Conservation (phyloP, 2,888 invertebrate species). For the Brachynemurus nebulosus region DNA sequence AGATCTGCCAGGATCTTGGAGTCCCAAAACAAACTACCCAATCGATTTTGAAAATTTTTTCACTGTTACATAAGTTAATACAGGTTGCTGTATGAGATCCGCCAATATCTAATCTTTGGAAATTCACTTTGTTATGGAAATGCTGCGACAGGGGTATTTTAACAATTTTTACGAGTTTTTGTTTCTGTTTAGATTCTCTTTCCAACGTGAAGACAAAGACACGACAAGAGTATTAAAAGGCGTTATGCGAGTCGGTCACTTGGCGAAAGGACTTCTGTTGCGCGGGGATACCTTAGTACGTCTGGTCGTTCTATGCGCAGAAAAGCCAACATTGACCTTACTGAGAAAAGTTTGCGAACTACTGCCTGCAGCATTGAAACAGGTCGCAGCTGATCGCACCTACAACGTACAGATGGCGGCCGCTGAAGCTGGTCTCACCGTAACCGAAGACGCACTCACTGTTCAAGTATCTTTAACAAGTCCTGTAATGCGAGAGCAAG, state of each 20-base stretch:
- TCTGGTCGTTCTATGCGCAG: constrained; percentile 87
- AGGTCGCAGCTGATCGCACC: constrained; percentile 55
- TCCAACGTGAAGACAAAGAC: constrained; percentile 47
- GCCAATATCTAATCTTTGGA: too few species aligned
- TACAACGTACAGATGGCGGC: constrained; percentile 75
- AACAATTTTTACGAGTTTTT: constrained; percentile 9
- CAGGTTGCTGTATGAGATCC: too few species aligned
- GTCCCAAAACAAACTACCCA: too few species aligned
- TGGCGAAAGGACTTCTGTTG: constrained; percentile 79
- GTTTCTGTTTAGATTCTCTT: constrained; percentile 39
- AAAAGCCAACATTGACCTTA: constrained; percentile 80
- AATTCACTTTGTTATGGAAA: too few species aligned
- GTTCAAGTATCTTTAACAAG: constrained; percentile 88
- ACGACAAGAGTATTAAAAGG: constrained; percentile 73
- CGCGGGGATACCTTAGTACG: constrained; percentile 82
- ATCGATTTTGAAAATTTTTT: too few species aligned
- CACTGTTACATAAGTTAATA: too few species aligned
- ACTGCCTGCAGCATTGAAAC: constrained; percentile 64
- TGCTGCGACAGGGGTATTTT: too few species aligned
- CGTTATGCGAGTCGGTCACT: constrained; percentile 89
- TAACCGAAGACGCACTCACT: constrained; percentile 61
- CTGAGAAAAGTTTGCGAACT: constrained; percentile 76
- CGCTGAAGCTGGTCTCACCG: constrained; percentile 72
- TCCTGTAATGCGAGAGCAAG: constrained; percentile 79
- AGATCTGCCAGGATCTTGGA: too few species aligned